Base-by-base conservation (phyloP, 2,797 vertebrate species). In the Spheniscus humboldti region DNA sequence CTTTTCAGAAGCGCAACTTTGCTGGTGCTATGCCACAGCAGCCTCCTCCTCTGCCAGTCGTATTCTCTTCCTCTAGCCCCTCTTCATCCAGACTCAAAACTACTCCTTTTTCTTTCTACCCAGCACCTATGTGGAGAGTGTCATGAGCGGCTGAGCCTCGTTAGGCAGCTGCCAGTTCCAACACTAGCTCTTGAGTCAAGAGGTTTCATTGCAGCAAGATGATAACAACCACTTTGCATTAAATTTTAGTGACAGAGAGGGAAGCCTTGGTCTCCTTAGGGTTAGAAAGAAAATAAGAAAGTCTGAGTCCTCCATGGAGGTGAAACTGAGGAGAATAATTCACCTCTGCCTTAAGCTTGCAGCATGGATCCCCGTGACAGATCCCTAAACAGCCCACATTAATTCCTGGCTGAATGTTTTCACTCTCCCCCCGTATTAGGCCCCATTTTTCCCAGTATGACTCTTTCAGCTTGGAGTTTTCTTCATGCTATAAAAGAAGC, bases 291-390 rank as follows among this genome's bases (percentile, higher is more conserved):
- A 69, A 76, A 31, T 52, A 43, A 37, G 47, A 59, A 60, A 27
- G 6, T 43, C 33, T 57, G 24, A 71, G 11, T 64, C 14, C 17
- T 63, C 23, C 19, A 18, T 41, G 27, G 39, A 59, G 22, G 35
- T 73, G 55, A 73, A 60, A 48, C 33, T 24, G 8, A 43, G 37
- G 19, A n/a, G 28, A 14, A 24, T 37, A 43, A 67, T 25, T 73
- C 11, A 8, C 6, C 6, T 35, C 33, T 67, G 60, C 25, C 31
- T 53, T 55, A 45, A n/a, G 7, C 33, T 68, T 39, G 35, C 16
- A 23, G 11, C 18, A 31, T 25, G 17, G 53, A 18, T 41, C n/a
- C 10, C 37, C 2, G 4, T n/a, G 18, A 66, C 24, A 2, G 0
- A 45, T 73, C 73, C 28, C 60, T 47, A 55, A 48, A 66, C 9